These are phyloP conservation scores for Neuroterus valhalla DNA, from an alignment of 1,140 invertebrate genomes.

Conservation along the genomic window DNA sequence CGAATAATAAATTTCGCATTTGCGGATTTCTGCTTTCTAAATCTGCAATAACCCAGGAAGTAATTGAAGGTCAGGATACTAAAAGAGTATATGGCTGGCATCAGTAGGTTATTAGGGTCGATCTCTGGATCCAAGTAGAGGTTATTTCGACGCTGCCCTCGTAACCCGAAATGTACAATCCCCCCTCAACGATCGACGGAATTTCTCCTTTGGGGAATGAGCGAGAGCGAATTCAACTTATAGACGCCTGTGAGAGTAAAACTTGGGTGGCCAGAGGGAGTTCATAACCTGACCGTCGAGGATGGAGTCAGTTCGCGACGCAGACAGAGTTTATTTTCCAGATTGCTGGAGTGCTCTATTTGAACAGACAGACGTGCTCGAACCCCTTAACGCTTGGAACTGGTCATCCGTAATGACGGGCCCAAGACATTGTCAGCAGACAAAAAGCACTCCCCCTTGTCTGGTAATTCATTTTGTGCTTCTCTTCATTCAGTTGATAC, in stretches of 20 bases:
- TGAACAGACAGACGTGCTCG: conserved; percentile 58
- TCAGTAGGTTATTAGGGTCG: conserved; percentile 9
- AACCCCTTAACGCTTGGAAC: conserved; percentile 59
- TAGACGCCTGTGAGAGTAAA: not conserved
- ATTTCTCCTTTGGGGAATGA: conserved; percentile 20
- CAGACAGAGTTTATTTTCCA: conserved; percentile 60
- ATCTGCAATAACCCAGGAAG: no score
- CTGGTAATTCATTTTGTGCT: conserved; percentile 13
- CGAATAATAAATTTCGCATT: no score
- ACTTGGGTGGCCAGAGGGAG: conserved; percentile 41
- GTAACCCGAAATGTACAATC: conserved; percentile 7
- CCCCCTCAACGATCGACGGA: not conserved
- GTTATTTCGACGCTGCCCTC: not conserved
- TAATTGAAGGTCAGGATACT: not conserved
- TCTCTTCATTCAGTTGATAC: conserved; percentile 10
- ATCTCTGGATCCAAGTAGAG: conserved; percentile 14
- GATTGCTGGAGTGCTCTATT: conserved; percentile 64
- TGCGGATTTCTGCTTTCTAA: not conserved
- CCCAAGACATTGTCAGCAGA: conserved; percentile 45
- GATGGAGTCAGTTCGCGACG: conserved; percentile 23
- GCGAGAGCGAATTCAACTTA: conserved; percentile 19
- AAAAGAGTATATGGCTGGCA: not conserved
- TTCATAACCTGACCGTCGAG: conserved; percentile 53
- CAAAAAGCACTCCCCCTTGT: conserved; percentile 21
- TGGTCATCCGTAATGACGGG: conserved; percentile 52